phyloP scores from a whole-genome alignment of 2,113 vertebrate species.

The Cephalopterus ornatus region DNA sequence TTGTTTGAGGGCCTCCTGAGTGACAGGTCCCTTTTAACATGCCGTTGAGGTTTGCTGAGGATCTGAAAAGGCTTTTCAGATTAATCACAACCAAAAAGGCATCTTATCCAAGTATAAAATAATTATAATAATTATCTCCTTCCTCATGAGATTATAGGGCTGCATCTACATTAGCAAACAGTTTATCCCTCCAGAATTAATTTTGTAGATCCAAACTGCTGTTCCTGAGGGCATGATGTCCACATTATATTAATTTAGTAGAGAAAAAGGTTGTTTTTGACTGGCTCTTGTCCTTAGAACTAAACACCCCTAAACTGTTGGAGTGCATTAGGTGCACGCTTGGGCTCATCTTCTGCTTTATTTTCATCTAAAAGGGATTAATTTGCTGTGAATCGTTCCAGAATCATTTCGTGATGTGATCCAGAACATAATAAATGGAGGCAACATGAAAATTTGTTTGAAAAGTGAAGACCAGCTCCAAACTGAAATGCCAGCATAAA shows the following conservation, averaged over 20 bases:
- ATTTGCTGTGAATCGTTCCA: not conserved
- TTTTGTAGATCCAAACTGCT: not conserved
- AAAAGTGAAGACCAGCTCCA: not conserved
- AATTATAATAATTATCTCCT: not conserved
- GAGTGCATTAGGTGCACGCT: not conserved
- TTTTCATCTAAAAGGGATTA: not conserved
- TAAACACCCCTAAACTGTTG: not conserved
- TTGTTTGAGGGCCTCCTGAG: not conserved
- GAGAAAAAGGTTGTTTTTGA: not conserved
- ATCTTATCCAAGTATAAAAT: not conserved
- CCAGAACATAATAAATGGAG: not conserved
- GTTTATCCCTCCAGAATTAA: not conserved
- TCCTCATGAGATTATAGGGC: not conserved
- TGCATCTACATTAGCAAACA: not conserved
- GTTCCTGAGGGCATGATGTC: not conserved
- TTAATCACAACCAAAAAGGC: not conserved
- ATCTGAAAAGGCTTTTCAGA: conserved; percentile 30
- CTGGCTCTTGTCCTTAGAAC: not conserved
- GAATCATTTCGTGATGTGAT: not conserved
- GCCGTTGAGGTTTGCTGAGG: not conserved
- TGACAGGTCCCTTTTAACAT: not conserved
- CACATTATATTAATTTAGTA: not conserved
- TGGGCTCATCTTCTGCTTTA: not conserved
- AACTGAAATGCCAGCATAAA: not conserved
- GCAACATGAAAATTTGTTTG: not conserved